Base-by-base conservation (phyloP, 2,113 vertebrate species). In the Strix uralensis region DNA sequence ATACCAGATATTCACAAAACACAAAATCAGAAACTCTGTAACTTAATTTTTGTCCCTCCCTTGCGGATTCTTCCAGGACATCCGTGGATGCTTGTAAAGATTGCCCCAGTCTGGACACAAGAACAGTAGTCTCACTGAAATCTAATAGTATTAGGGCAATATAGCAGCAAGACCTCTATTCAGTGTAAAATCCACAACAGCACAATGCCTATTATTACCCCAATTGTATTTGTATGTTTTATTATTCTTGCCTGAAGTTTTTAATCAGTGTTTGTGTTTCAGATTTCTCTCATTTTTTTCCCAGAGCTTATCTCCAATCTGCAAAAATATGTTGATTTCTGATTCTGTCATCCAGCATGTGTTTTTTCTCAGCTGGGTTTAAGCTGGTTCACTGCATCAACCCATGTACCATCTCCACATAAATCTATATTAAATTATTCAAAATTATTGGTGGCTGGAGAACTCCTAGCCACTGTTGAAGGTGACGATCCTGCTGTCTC, bases 401-500 rank as follows among this genome's bases (percentile, higher is more conserved):
- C 13, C 38, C 52, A 27, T 7, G 49, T 40, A 58, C 52, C 51
- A 27, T 38, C 40, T 52, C 61, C 55, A 66, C 11, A 47, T 30
- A 66, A 54, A 74, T 61, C 36, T 66, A 42, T 57, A 65, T 81
- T 54, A 51, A 84, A 73, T 52, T 54, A 38, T n/a, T 52, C 27
- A 77, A 46, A 79, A 72, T 44, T 29, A 30, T 8, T 63, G n/a
- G 34, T 21, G 51, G 13, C 42, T 66, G 54, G 30, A 58, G 42
- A 69, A 19, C 58, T 59, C n/a, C 38, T 63, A 44, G 34, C 34
- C 66, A 27, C 27, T 26, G 7, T 13, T 54, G 30, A 58, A 40
- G n/a, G 26, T 15, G 10, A 25, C 0, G 2, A 72, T 59, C 62
- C 80, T 0, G 0, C 32, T 69, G 36, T 58, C 49, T 67, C 34